Percentiles rank a stretch among this genome's conserved stretches.
Evolutionary conservation across 2,797 vertebrate genomes (phyloP).

Genomic region (Poecilia wingei): DNA sequence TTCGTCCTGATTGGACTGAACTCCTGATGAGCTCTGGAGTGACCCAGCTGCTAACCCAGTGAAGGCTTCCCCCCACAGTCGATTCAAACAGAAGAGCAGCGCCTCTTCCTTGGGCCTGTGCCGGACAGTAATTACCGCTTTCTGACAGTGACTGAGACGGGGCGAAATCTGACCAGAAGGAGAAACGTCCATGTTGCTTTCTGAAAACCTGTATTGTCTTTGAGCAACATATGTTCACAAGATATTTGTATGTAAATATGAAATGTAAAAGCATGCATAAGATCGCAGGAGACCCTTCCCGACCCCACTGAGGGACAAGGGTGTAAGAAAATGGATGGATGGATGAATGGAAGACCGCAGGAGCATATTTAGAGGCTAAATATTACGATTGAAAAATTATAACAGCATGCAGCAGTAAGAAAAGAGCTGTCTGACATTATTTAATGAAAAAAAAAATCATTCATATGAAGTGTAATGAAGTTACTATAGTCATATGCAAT

Average conservation of each 20-base stretch:
- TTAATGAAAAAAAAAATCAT: too few species aligned
- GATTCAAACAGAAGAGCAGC: background rate
- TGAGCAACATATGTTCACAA: background rate
- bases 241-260: too few species aligned
- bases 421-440: background rate
- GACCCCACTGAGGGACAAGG: too few species aligned
- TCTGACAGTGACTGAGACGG: background rate
- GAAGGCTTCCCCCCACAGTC: slow-evolving; percentile 10
- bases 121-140: background rate
- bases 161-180: background rate
- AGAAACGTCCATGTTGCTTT: background rate
- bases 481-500: background rate
- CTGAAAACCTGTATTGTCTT: background rate
- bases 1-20: slow-evolving; percentile 18
- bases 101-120: background rate
- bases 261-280: background rate
- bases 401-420: background rate
- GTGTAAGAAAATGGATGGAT: too few species aligned
- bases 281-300: background rate
- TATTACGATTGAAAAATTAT: background rate
- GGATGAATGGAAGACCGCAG: too few species aligned
- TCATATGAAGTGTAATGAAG: background rate
- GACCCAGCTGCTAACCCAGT: slow-evolving; percentile 38
- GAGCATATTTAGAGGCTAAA: background rate
- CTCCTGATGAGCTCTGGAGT: slow-evolving; percentile 20